Percentiles rank a stretch among this genome's conserved stretches.
These are phyloP conservation scores for Sciurus niger DNA, from an alignment of 2,113 vertebrate genomes.

Conservation along the genomic window DNA sequence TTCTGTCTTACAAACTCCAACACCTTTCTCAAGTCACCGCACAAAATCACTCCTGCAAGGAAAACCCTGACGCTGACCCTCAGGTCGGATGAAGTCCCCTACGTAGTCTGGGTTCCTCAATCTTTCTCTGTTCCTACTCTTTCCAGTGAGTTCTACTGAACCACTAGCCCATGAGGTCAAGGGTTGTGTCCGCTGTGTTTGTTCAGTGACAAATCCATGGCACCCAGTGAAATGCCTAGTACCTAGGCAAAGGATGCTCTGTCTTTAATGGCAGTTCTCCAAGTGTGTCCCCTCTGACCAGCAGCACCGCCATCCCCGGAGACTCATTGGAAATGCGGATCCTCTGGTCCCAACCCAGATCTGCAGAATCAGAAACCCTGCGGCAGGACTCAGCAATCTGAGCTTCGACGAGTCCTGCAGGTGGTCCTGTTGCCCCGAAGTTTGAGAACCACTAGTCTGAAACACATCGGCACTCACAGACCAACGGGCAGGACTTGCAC, in stretches of 20 bases:
- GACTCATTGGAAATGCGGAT: neutral
- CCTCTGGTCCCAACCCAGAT: neutral
- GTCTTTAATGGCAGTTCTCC: too few species aligned
- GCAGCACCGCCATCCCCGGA: too few species aligned
- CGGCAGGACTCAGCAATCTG: neutral
- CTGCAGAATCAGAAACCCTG: neutral
- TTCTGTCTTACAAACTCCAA: neutral
- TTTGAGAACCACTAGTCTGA: neutral
- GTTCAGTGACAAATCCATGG: rapidly evolving
- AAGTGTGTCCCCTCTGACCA: neutral
- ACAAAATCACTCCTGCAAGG: neutral
- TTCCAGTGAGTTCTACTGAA: neutral
- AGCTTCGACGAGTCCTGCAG: too few species aligned
- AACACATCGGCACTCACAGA: rapidly evolving
- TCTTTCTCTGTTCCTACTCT: neutral
- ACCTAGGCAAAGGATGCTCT: neutral
- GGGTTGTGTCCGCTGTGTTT: rapidly evolving
- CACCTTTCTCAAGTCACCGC: neutral
- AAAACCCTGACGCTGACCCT: neutral
- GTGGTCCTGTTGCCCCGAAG: rapidly evolving
- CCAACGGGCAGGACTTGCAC: rapidly evolving
- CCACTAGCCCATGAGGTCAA: rapidly evolving
- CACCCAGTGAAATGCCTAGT: too few species aligned
- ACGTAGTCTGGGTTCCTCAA: neutral
- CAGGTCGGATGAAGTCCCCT: neutral